Evolutionary conservation across 2,797 vertebrate species (phyloP).

Genomic region (Hyperoplus lanceolatus): DNA sequence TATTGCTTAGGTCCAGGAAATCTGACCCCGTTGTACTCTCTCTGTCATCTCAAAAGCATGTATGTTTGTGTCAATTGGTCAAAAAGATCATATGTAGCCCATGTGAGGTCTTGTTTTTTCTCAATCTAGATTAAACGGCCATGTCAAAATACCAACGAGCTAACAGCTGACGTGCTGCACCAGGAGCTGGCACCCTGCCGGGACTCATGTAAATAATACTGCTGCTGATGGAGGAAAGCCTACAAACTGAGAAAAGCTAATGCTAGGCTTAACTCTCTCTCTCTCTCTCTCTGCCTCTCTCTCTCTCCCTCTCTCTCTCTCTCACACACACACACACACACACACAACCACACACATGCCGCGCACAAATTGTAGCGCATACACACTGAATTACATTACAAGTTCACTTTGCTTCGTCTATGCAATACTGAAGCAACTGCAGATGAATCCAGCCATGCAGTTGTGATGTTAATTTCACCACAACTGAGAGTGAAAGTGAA

Average conservation of each 20-base stretch:
- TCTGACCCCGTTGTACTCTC: background rate
- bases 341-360: background rate
- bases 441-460: constrained; percentile 14
- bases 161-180: constrained; percentile 54
- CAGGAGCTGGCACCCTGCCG: constrained; percentile 58
- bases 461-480: constrained; percentile 22
- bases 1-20: constrained; percentile 56
- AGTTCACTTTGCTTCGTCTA: constrained; percentile 12
- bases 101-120: constrained; percentile 28
- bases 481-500: constrained; percentile 32
- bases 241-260: constrained; percentile 70
- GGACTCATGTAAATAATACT: constrained; percentile 78
- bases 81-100: constrained; percentile 1
- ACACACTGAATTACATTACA: constrained; percentile 5
- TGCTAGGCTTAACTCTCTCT: constrained; percentile 57
- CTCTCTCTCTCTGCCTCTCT: constrained; percentile 13
- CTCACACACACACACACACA: background rate
- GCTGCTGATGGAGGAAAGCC: constrained; percentile 67
- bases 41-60: background rate
- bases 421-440: background rate
- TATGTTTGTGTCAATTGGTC: background rate
- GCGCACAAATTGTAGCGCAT: constrained; percentile 2
- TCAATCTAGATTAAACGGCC: constrained; percentile 62
- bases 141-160: constrained; percentile 52
- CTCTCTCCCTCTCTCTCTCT: background rate